Conservation (phyloP, 2,797 vertebrate genomes). For the Platalea minor region DNA sequence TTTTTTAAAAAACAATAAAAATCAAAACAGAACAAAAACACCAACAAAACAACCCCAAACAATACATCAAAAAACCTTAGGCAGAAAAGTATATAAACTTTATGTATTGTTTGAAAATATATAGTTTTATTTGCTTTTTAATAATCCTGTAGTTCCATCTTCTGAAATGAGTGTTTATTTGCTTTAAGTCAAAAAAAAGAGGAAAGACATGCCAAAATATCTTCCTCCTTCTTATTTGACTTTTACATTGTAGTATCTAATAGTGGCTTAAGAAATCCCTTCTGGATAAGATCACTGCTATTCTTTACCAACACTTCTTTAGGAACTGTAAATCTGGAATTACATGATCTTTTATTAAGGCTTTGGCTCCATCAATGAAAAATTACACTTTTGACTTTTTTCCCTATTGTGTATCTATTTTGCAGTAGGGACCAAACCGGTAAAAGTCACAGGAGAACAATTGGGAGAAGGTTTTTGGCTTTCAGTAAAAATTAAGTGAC, state of each 20-base stretch:
- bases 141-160: not conserved
- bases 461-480: not conserved
- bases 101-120: not conserved
- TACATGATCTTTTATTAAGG: not conserved
- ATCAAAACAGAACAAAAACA: not conserved
- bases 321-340: not conserved
- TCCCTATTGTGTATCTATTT: not conserved
- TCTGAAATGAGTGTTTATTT: not conserved
- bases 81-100: not conserved
- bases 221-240: not conserved
- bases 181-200: not conserved
- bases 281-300: not conserved
- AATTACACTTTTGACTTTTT: not conserved
- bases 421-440: not conserved
- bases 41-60: not conserved
- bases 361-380: not conserved
- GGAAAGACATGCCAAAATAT: not conserved
- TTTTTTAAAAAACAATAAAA: not conserved
- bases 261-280: not conserved
- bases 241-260: not conserved
- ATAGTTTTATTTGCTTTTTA: not conserved
- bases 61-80: not conserved
- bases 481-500: not conserved
- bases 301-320: not conserved
- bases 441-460: not conserved